Conservation (phyloP, 1,140 invertebrate species). For the Drosophila bocki region DNA sequence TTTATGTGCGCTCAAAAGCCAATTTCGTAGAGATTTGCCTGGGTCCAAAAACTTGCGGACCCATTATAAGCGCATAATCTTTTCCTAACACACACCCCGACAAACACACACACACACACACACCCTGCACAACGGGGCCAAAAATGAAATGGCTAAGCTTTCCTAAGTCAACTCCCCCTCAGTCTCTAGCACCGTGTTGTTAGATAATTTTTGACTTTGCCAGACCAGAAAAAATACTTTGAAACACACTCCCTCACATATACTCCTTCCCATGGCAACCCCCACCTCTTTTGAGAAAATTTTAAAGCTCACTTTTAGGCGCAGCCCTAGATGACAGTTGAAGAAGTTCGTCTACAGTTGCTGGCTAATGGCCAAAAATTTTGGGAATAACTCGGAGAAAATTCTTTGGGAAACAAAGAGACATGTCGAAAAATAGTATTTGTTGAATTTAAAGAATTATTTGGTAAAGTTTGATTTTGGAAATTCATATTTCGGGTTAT, state of each 20-base stretch:
- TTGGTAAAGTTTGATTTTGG: background rate
- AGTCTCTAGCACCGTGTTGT: slow-evolving; percentile 35
- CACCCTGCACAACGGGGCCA: slow-evolving; percentile 37
- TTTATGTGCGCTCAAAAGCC: slow-evolving; percentile 83
- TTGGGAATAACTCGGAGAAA: slow-evolving; percentile 15
- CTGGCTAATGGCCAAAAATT: slow-evolving; percentile 24
- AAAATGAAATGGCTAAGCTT: slow-evolving; percentile 76
- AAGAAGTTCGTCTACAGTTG: slow-evolving; percentile 20
- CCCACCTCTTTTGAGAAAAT: slow-evolving; percentile 4
- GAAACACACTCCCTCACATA: background rate
- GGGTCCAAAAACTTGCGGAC: slow-evolving; percentile 73
- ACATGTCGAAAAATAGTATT: background rate
- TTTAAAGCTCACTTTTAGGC: slow-evolving; percentile 46
- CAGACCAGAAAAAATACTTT: slow-evolving; percentile 41
- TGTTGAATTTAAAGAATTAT: background rate
- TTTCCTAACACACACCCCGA: slow-evolving; percentile 61
- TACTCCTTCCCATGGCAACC: background rate
- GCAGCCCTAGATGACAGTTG: slow-evolving; percentile 34
- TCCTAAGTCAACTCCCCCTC: slow-evolving; percentile 37
- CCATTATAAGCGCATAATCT: slow-evolving; percentile 83
- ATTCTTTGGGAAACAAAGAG: background rate
- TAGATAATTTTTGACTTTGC: slow-evolving; percentile 73
- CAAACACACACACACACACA: slow-evolving; percentile 26
- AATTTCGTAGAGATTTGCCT: slow-evolving; percentile 79
- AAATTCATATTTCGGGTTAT: background rate